A percentile compares a stretch with the other conserved stretches of the same genome.
Evolutionary conservation across 2,888 invertebrate genomes (phyloP).

Genomic region (Pterostichus madidus): DNA sequence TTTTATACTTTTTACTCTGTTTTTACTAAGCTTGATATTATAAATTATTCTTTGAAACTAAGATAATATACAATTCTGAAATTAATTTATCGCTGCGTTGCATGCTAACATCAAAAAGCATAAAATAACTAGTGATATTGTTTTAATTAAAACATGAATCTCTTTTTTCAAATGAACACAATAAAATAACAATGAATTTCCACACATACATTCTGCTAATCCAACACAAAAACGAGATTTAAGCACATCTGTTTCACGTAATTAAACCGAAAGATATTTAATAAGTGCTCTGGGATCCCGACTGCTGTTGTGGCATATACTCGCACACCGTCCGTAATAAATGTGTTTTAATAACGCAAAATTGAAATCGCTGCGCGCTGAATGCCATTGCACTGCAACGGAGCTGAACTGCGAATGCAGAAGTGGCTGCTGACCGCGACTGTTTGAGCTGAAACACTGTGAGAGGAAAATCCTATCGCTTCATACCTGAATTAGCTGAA

Average conservation of each 20-base stretch:
- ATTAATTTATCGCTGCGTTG: not conserved
- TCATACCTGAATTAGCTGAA: too few relatives aligned
- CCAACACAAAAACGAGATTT: slow-evolving; percentile 25
- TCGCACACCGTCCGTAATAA: slow-evolving; percentile 44
- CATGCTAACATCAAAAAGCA: not conserved
- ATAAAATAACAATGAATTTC: not conserved
- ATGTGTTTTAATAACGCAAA: slow-evolving; percentile 59
- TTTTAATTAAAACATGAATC: slow-evolving; percentile 44
- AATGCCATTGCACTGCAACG: not conserved
- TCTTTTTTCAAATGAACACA: not conserved
- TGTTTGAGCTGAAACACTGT: too few relatives aligned
- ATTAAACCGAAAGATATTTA: slow-evolving; percentile 53
- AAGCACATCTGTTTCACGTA: slow-evolving; percentile 41
- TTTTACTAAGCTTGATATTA: slow-evolving; percentile 14
- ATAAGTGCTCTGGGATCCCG: slow-evolving; percentile 30
- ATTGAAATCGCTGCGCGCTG: slow-evolving; percentile 28
- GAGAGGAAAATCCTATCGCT: too few relatives aligned
- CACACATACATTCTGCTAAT: slow-evolving; percentile 10
- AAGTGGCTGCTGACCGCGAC: too few relatives aligned
- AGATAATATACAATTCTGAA: not conserved
- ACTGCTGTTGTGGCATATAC: slow-evolving; percentile 44
- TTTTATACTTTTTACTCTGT: not conserved
- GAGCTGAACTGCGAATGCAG: too few relatives aligned
- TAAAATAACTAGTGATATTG: slow-evolving; percentile 28
- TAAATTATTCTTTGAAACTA: slow-evolving; percentile 13